phyloP scores from a whole-genome alignment of 2,797 vertebrate species.

The Chaetodon trifasciatus region DNA sequence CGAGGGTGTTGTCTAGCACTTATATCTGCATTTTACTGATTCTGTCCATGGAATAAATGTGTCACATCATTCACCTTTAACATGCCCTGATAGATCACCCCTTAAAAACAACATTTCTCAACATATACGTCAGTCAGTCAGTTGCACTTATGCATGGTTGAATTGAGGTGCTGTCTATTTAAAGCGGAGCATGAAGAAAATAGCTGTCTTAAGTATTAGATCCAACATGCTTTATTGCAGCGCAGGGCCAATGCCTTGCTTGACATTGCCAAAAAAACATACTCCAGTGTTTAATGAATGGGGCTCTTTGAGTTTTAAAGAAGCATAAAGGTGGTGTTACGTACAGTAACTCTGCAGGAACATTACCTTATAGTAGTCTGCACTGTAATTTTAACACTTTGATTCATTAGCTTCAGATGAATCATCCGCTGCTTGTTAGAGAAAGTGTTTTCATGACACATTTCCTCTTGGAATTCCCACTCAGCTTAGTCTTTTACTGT shows the following conservation, averaged over 20 bases:
- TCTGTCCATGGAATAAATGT: conserved; percentile 1
- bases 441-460: conserved; percentile 79
- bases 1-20: neutral
- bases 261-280: conserved; percentile 57
- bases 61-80: conserved; percentile 1
- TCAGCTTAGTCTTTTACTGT: conserved; percentile 64
- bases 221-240: conserved; percentile 69
- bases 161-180: conserved; percentile 54
- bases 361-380: conserved; percentile 60
- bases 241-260: conserved; percentile 40
- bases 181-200: conserved; percentile 60
- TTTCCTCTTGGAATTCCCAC: conserved; percentile 77
- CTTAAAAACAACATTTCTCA: conserved; percentile 49
- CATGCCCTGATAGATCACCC: conserved; percentile 21
- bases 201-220: conserved; percentile 41
- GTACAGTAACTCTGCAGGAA: conserved; percentile 53
- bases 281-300: conserved; percentile 63
- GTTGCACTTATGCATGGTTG: conserved; percentile 41
- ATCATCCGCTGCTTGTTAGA: conserved; percentile 75
- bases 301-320: conserved; percentile 63
- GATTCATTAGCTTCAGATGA: conserved; percentile 74
- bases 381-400: conserved; percentile 55
- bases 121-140: conserved; percentile 32
- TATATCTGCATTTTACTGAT: conserved; percentile 8
- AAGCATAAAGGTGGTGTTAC: conserved; percentile 57